A percentile compares a stretch with the other conserved stretches of the same genome.
Evolutionary conservation across 1,140 invertebrate species (phyloP).

Genomic region (Lepidurus arcticus): DNA sequence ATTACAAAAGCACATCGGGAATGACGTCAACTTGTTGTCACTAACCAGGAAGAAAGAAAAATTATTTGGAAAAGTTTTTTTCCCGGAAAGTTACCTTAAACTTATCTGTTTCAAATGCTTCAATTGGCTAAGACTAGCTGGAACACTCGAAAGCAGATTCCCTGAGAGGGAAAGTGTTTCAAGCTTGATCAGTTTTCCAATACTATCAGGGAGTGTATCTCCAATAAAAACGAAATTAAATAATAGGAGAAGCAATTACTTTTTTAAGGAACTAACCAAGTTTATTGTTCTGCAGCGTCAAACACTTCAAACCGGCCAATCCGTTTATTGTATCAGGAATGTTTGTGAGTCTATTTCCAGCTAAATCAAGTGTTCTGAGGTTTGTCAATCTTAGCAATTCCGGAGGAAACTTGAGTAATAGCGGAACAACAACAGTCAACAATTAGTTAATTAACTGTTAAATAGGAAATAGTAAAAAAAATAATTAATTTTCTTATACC

Average conservation of each 20-base stretch:
- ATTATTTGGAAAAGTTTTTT: constrained; percentile 20
- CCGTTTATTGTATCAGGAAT: constrained; percentile 70
- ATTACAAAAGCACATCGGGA: constrained; percentile 71
- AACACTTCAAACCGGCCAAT: constrained; percentile 74
- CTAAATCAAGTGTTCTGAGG: constrained; percentile 81
- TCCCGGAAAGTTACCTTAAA: constrained; percentile 34
- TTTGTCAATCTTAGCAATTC: constrained; percentile 49
- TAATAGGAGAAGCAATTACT: constrained; percentile 30
- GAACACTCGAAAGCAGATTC: constrained; percentile 64
- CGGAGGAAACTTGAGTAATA: constrained; percentile 45
- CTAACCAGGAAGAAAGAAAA: constrained; percentile 59
- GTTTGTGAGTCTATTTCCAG: constrained; percentile 74
- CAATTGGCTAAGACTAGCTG: constrained; percentile 60
- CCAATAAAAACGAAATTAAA: constrained; percentile 34
- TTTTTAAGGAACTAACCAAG: constrained; percentile 44
- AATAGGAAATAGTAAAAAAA: constrained; percentile 16
- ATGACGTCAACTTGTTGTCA: constrained; percentile 70
- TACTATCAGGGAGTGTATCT: constrained; percentile 46
- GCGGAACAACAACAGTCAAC: too few species aligned
- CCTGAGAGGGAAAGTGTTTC: constrained; percentile 65
- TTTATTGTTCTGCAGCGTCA: constrained; percentile 60
- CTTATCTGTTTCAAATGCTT: constrained; percentile 57
- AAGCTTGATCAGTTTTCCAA: constrained; percentile 49
- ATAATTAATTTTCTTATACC: constrained; percentile 38
- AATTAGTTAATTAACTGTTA: constrained; percentile 49